Evolutionary conservation across 2,888 invertebrate genomes (phyloP).

Genomic region (Nowickia ferox): DNA sequence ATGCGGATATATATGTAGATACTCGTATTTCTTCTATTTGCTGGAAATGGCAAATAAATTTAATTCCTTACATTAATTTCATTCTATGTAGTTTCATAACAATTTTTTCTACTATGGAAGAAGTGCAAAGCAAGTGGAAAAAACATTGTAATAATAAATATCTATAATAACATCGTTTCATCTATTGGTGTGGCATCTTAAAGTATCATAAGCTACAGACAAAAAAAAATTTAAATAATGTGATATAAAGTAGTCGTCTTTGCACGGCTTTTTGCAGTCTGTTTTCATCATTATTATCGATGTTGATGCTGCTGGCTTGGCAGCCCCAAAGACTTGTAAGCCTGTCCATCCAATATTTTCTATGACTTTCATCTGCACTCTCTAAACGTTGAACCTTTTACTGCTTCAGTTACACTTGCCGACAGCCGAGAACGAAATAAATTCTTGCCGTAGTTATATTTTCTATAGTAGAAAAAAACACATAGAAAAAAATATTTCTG

Average conservation of each 20-base stretch:
- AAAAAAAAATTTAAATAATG: not conserved
- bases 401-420: constrained; percentile 10
- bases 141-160: constrained; percentile 37
- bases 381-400: not conserved
- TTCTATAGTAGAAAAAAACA: too few species aligned
- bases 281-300: not conserved
- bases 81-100: not conserved
- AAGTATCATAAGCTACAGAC: constrained; percentile 26
- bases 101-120: not conserved
- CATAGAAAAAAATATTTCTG: too few species aligned
- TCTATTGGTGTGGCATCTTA: constrained; percentile 54
- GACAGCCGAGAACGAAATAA: not conserved
- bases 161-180: constrained; percentile 41
- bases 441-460: too few species aligned
- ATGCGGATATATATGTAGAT: too few species aligned
- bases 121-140: not conserved
- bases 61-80: constrained; percentile 10
- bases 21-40: not conserved
- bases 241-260: constrained; percentile 20
- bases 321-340: not conserved
- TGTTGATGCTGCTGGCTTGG: not conserved
- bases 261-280: not conserved
- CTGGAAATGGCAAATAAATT: not conserved
- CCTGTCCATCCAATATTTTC: not conserved
- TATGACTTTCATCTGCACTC: not conserved